phyloP scores from a whole-genome alignment of 2,113 vertebrate genomes.

The Anhinga rufa region DNA sequence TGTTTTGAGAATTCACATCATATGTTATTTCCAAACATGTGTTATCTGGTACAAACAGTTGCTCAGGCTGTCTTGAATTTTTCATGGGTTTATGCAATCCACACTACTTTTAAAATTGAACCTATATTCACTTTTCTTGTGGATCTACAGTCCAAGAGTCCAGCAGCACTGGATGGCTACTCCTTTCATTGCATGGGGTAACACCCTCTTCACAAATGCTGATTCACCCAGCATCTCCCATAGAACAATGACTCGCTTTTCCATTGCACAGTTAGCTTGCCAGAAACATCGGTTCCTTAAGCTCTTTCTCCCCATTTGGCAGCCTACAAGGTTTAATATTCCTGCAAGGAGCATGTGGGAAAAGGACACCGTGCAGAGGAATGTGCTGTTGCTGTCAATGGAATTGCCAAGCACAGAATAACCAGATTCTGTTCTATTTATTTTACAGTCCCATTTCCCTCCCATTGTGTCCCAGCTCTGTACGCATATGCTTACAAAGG shows the following conservation, averaged over 20 bases:
- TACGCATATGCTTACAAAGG: neutral
- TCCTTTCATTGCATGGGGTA: neutral
- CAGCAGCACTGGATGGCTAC: neutral
- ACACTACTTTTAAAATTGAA: neutral
- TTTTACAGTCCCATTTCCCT: neutral
- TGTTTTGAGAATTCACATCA: neutral
- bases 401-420: neutral
- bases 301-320: neutral
- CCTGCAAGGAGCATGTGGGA: neutral
- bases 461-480: neutral
- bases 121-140: neutral
- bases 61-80: neutral
- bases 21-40: neutral
- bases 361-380: neutral
- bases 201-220: neutral
- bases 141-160: neutral
- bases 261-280: neutral
- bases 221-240: neutral
- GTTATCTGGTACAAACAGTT: constrained; percentile 5
- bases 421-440: neutral
- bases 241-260: neutral
- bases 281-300: neutral
- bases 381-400: neutral
- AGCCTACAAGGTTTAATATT: neutral
- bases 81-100: neutral